Evolutionary conservation across 2,888 invertebrate species (phyloP).

Genomic region (Calameuta filiformis): DNA sequence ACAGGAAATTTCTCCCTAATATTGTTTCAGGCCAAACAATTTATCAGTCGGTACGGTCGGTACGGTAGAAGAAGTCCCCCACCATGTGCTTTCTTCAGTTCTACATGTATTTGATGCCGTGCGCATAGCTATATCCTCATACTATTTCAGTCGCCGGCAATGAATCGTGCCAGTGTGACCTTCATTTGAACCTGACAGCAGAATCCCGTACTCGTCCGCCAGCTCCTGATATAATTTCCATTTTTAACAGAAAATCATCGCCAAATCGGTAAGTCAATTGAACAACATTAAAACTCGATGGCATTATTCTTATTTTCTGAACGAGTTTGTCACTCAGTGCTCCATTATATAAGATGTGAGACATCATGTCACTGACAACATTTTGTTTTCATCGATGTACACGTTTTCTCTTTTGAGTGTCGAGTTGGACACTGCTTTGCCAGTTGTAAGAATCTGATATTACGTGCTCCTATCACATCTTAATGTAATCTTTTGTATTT

Average conservation of each 20-base stretch:
- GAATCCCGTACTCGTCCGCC: slow-evolving; percentile 22
- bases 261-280: slow-evolving; percentile 9
- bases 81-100: background rate
- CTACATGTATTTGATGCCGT: background rate
- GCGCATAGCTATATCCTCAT: background rate
- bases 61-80: background rate
- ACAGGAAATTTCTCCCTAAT: background rate
- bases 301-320: background rate
- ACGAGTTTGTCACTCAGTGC: background rate
- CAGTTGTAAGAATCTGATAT: background rate
- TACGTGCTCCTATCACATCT: background rate
- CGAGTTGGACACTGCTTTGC: background rate
- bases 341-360: background rate
- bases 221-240: slow-evolving; percentile 7
- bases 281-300: background rate
- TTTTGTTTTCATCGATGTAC: background rate
- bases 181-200: slow-evolving; percentile 42
- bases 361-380: background rate
- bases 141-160: background rate
- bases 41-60: background rate
- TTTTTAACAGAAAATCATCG: slow-evolving; percentile 16
- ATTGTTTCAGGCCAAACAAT: too few relatives aligned
- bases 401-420: background rate
- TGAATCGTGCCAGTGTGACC: slow-evolving; percentile 39
- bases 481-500: background rate